Percentiles rank a stretch among this genome's conserved stretches.
Conservation (phyloP, 2,797 vertebrate species). For the Melanotaenia boesemani region DNA sequence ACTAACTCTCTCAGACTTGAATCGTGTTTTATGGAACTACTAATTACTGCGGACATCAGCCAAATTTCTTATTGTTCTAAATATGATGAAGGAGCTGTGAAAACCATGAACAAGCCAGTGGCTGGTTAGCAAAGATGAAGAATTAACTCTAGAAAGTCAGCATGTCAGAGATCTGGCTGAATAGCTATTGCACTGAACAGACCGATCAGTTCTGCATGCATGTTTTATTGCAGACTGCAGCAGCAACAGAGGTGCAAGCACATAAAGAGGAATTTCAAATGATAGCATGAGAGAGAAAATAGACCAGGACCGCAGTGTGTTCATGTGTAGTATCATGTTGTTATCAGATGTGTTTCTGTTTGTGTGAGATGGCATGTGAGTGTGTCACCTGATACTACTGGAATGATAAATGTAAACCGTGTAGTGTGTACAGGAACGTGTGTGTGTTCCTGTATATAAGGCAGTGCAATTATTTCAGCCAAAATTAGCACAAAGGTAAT, state of each 20-base stretch:
- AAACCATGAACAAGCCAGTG: slow-evolving; percentile 44
- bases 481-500: slow-evolving; percentile 60
- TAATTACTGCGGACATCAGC: slow-evolving; percentile 1
- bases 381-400: slow-evolving; percentile 14
- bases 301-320: slow-evolving; percentile 29
- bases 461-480: slow-evolving; percentile 48
- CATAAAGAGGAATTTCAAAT: slow-evolving; percentile 72
- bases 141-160: slow-evolving; percentile 32
- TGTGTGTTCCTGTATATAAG: slow-evolving; percentile 30
- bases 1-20: neutral
- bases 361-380: slow-evolving; percentile 6
- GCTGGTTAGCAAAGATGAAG: slow-evolving; percentile 30
- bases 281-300: slow-evolving; percentile 52
- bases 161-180: slow-evolving; percentile 23
- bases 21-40: neutral
- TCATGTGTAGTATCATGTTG: slow-evolving; percentile 9
- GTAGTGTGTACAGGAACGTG: no score
- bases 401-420: slow-evolving; percentile 10
- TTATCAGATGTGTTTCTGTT: slow-evolving; percentile 17
- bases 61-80: slow-evolving; percentile 19
- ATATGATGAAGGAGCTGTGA: neutral
- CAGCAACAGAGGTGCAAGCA: slow-evolving; percentile 58
- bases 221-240: slow-evolving; percentile 70
- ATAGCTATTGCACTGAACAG: slow-evolving; percentile 41
- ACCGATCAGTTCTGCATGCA: slow-evolving; percentile 60